Base-by-base conservation (phyloP, 2,888 invertebrate species). In the Salticus scenicus region DNA sequence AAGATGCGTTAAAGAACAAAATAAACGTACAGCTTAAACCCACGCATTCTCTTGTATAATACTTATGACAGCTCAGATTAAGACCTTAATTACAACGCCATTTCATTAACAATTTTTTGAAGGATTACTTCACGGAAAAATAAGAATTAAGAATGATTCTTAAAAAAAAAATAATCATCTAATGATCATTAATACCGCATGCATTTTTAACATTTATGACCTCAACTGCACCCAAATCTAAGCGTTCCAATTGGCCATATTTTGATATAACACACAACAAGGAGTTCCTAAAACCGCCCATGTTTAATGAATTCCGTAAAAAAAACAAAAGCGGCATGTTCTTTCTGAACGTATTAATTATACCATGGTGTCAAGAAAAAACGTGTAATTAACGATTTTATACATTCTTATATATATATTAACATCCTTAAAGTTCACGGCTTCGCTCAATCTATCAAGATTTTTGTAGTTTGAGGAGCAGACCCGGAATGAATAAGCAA, bases 161-260 rank as follows among this genome's bases (percentile, higher is more conserved):
- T n/a, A n/a, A 20, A 33, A 67, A 63, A 57, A n/a, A 20, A 63
- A 24, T 63, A 27, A 67, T 33, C 20, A 57, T 28, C 37, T 42
- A 41, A 42, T 24, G 70, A 70, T 70, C 70, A 81, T 75, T 70
- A 81, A 70, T 57, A 30, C 81, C 20, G 42, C 69, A 17, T 63
- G 42, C 75, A 81, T 81, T 81, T 81, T 81, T 63, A 74, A 81
- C 69, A 42, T 74, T 64, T 33, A 57, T 75, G 70, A 81, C 81
- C 81, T 70, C 63, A 41, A 70, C 81, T 81, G 81, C 81, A 70
- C 81, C 81, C 70, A 73, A 31, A 69, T 42, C 31, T 30, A 7
- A 30, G 72, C 1, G 14, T 17, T 42, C 33, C 20, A 12, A 33
- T 33, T 67, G 33, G 37, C 67, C 12, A 24, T 2, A 57, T 24